Base-by-base conservation (phyloP, 2,797 vertebrate species). In the Steatocranus sp. region DNA sequence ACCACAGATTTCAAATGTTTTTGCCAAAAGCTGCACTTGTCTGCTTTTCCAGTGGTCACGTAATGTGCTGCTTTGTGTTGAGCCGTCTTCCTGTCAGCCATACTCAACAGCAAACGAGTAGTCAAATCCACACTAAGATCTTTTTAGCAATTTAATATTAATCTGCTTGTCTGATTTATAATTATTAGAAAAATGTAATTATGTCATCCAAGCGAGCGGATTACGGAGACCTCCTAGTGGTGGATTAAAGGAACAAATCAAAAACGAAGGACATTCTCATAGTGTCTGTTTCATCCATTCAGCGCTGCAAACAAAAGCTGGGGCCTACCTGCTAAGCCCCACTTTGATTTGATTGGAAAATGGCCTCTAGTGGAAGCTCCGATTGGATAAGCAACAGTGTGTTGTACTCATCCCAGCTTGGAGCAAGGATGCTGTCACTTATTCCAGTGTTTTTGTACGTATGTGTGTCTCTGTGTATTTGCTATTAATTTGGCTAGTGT, bases 401-500 rank as follows among this genome's bases (percentile, higher is more conserved):
- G 63, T 82, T 94, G 89, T 87, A 87, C 88, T 88, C 90, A 77
- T 53, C 92, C 90, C 91, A 95, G 86, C 76, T 94, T 81, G 83
- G 83, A 91, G 86, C 79, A 76, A 90, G 68, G 88, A 94, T 91
- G 85, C 81, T 92, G 94, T 90, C 92, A 89, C 87, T 83, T 83
- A 70, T 80, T 81, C 46, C 66, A 27, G 70, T 88, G 82, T 93
- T 66, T 92, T 63, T 90, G 80, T 87, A 34, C 63, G 48, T 70
- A 34, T 83, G 80, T 70, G 70, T 75, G 32, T 78, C 53, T 87
- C 25, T 85, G 76, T 88, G 86, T 90, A 86, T 92, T 94, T 92
- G 83, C 88, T 94, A 94, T 95, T 95, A 92, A 93, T 94, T 95
- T 94, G 91, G 93, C 88, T 84, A 86, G 75, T 32, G 85, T 88